Evolutionary conservation across 2,113 vertebrate species (phyloP).

Genomic region (Clinocottus analis): DNA sequence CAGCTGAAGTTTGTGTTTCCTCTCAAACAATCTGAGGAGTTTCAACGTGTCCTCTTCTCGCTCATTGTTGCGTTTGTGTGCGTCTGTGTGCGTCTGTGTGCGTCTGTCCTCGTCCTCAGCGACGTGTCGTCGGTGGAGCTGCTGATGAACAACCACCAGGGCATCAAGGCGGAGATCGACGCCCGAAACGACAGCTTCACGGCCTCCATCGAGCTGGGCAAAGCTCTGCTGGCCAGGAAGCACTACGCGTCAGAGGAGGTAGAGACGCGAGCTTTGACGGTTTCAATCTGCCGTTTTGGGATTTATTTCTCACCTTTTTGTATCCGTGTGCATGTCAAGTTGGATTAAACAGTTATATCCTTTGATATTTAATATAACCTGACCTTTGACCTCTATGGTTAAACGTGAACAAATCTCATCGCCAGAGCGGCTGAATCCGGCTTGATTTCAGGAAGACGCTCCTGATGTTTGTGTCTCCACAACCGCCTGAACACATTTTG

Average conservation of each 20-base stretch:
- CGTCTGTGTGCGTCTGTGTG: background rate
- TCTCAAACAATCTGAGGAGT: background rate
- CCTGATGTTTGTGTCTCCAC: background rate
- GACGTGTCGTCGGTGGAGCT: conserved; percentile 98
- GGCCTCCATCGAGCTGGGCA: conserved; percentile 96
- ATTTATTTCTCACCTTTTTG: background rate
- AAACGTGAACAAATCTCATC: background rate
- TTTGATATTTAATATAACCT: background rate
- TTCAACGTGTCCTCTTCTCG: background rate
- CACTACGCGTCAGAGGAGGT: conserved; percentile 99
- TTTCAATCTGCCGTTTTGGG: background rate
- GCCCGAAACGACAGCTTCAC: conserved; percentile 99
- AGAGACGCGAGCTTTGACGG: conserved; percentile 24
- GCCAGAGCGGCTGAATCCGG: background rate
- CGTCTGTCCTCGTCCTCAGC: conserved; percentile 72
- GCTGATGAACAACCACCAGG: conserved; percentile 99
- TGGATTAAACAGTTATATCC: background rate
- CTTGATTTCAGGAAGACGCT: background rate
- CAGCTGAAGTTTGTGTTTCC: background rate
- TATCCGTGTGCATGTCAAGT: background rate
- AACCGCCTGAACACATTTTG: no score
- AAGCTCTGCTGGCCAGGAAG: conserved; percentile 94
- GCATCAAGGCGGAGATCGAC: conserved; percentile 99
- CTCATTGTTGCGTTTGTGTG: background rate
- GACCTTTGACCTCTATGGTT: background rate